A percentile compares a stretch with the other conserved stretches of the same genome.
phyloP scores from a whole-genome alignment of 2,888 invertebrate species.

The Pyrrhopygopsis socrates region DNA sequence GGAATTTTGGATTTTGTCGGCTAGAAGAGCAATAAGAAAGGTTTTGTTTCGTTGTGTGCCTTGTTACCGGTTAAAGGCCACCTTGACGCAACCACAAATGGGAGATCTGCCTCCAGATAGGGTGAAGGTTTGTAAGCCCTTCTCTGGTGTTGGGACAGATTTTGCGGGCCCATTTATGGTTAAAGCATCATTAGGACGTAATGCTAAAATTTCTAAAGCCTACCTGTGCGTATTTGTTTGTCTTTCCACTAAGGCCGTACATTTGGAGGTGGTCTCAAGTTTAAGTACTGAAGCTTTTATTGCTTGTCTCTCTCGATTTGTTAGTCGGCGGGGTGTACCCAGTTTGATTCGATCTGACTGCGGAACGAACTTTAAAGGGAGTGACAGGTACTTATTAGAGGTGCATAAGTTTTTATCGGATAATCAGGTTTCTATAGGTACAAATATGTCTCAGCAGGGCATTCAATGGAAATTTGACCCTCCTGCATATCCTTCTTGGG shows the following conservation, averaged over 20 bases:
- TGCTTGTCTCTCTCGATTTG: constrained; percentile 15
- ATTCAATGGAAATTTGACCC: constrained; percentile 30
- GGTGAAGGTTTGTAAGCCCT: constrained; percentile 1
- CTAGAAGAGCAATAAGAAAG: constrained; percentile 10
- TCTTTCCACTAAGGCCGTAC: constrained; percentile 27
- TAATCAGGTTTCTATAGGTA: constrained; percentile 19
- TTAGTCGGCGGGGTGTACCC: constrained; percentile 16
- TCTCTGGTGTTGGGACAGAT: constrained; percentile 25
- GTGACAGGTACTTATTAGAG: constrained; percentile 15
- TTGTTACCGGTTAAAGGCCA: background rate
- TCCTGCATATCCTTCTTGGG: constrained; percentile 23
- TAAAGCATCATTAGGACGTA: background rate
- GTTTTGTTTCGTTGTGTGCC: background rate
- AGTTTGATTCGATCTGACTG: constrained; percentile 12
- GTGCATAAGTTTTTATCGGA: constrained; percentile 2
- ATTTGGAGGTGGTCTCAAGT: constrained; percentile 11
- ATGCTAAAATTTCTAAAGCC: constrained; percentile 14
- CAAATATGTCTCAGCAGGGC: background rate
- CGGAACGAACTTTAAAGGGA: background rate
- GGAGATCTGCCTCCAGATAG: constrained; percentile 21
- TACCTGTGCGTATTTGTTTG: constrained; percentile 29
- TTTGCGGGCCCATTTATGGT: constrained; percentile 19
- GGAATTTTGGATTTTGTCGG: constrained; percentile 31
- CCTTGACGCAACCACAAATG: constrained; percentile 12
- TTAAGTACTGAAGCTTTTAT: constrained; percentile 18